Evolutionary conservation across 2,888 invertebrate genomes (phyloP), one percentile per base, ranked within the genome.

Genomic region (Epistrophe eligans): DNA sequence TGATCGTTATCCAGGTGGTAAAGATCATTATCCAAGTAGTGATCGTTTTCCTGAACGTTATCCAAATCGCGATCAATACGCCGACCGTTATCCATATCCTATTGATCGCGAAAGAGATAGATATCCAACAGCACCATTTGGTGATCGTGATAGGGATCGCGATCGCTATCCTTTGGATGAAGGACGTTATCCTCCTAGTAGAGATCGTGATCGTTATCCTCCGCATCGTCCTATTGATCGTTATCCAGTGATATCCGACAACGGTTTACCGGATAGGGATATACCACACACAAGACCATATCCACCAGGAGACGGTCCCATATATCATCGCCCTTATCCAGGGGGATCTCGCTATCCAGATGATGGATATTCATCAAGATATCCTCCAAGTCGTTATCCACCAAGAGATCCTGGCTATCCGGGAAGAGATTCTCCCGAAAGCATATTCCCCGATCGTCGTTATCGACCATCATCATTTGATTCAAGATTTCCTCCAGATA

Each of bases 381-480:
- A 73, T 48, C 88, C 90, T 0, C 89, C 90, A 17, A 89, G 89
- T 64, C 90, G 91, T 15, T 92, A 91, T 89, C 91, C 92, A 4
- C 90, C 91, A 1, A 90, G 91, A 9, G 91, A 92, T 79, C 90
- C 90, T 4, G 91, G 92, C 6, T 92, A 92, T 48, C 91, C 92
- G 0, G 92, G 92, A 0, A 90, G 92, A 4, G 92, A 92, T 90
- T 91, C 91, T 2, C 91, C 91, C 1, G 92, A 92, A 11, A 92
- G 92, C 72, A 91, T 93, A 67, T 94, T 93, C 89, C 93, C 94
- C 4, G 93, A 92, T 77, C 90, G 92, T 83, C 91, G 93, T 9
- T 93, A 93, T 79, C 92, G 93, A 8, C 93, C 92, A 10, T 92
- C 92, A 1, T 92, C 92, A 0, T 90, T 91, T 88, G 91, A 92